Evolutionary conservation across 2,113 vertebrate species (phyloP).

Genomic region (Okapia johnstoni): DNA sequence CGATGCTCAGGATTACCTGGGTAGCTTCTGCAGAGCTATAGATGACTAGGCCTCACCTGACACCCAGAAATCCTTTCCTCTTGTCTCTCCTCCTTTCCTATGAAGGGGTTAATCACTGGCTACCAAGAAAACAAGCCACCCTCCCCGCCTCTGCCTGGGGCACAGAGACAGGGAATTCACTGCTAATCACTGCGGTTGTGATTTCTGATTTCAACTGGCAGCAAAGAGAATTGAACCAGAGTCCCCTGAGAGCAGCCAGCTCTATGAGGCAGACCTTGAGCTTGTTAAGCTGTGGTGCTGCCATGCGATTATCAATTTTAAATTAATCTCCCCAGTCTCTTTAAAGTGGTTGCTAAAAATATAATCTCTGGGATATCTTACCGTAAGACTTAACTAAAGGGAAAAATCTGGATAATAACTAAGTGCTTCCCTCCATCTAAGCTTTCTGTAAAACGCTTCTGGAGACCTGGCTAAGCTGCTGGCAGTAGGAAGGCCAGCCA

Average conservation of each 20-base stretch:
- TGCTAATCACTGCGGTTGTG: slow-evolving; percentile 86
- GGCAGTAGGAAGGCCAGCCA: slow-evolving; percentile 58
- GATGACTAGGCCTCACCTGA: not conserved
- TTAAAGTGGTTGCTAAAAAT: slow-evolving; percentile 85
- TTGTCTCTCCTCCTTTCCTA: not conserved
- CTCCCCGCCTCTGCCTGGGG: slow-evolving; percentile 71
- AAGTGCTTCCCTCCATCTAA: slow-evolving; percentile 72
- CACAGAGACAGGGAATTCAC: slow-evolving; percentile 83
- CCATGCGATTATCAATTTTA: slow-evolving; percentile 83
- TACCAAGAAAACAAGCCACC: slow-evolving; percentile 3
- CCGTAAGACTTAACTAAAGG: slow-evolving; percentile 78
- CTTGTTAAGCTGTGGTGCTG: slow-evolving; percentile 83
- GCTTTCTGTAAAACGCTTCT: slow-evolving; percentile 63
- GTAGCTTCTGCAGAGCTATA: not conserved
- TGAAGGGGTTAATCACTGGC: slow-evolving; percentile 72
- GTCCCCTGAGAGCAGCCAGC: slow-evolving; percentile 80
- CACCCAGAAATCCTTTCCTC: not conserved
- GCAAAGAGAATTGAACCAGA: slow-evolving; percentile 83
- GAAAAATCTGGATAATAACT: slow-evolving; percentile 75
- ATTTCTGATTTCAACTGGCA: slow-evolving; percentile 88
- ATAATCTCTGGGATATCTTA: slow-evolving; percentile 80
- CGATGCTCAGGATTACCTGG: not conserved
- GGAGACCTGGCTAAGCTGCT: slow-evolving; percentile 63
- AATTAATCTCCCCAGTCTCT: slow-evolving; percentile 83
- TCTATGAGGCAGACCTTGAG: slow-evolving; percentile 80